Evolutionary conservation across 2,888 invertebrate species (phyloP), one percentile per base, ranked within the genome.

Genomic region (Eupithecia subumbrata): DNA sequence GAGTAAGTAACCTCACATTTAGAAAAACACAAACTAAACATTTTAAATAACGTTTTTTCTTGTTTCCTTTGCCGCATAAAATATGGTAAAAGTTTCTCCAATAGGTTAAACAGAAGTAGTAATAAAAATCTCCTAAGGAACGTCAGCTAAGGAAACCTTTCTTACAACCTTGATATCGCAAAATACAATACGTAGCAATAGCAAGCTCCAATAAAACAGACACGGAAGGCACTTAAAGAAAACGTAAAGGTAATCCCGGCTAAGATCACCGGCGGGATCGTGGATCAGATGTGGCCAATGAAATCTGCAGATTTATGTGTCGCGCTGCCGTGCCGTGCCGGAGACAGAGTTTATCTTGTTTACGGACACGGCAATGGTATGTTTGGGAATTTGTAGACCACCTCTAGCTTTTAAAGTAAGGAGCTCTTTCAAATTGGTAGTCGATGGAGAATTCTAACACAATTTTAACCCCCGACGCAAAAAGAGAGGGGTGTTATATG

Each of bases 301-400:
- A 89, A 91, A 90, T 89, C 87, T 80, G 78, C 80, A 87, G 90
- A 91, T 91, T 90, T 91, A 91, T 91, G 86, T 86, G 85, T 83
- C 83, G 85, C 84, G 86, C 86, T 86, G 81, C 83, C 82, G 76
- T 86, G 81, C 83, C 82, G 76, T 69, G 78, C 76, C 70, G 80
- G 78, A 77, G 79, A 78, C 78, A 84, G 86, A 87, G 84, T 88
- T 90, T 91, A 91, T 91, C 90, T 91, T 91, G 90, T 90, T 91
- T 91, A 91, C 89, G 86, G 85, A 79, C 78, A 81, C 80, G 81
- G 87, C 85, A 87, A 87, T 78, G 86, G 82, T 73, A 73, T 73
- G 69, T 75, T 73, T 71, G 78, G 75, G 78, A 78, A 75, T 74
- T 78, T 75, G 78, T 76, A 40, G 71, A 75, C 66, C 78, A 76